Evolutionary conservation across 2,113 vertebrate species (phyloP).

Genomic region (Leptosomus discolor): DNA sequence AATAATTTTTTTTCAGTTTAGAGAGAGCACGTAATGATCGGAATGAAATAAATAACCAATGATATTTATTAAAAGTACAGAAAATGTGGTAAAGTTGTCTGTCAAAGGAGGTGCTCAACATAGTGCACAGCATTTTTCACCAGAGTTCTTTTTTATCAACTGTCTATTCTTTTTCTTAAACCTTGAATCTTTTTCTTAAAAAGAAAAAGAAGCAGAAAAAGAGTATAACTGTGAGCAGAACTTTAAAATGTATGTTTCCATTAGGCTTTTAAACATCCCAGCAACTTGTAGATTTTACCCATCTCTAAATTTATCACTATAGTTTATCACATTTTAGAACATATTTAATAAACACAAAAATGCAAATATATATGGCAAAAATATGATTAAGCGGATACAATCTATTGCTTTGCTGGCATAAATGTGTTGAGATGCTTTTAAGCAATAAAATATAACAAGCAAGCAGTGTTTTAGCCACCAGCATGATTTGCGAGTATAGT

Average conservation of each 20-base stretch:
- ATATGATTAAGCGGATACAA: background rate
- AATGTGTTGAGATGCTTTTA: background rate
- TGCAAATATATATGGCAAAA: background rate
- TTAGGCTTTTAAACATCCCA: background rate
- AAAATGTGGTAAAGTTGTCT: background rate
- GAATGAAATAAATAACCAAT: background rate
- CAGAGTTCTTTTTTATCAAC: background rate
- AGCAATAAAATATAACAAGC: background rate
- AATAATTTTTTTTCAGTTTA: background rate
- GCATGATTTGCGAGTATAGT: background rate
- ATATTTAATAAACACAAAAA: background rate
- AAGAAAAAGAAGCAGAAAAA: background rate
- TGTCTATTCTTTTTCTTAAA: background rate
- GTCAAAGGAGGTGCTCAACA: background rate
- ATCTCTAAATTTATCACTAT: background rate
- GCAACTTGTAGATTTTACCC: background rate
- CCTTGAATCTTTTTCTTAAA: background rate
- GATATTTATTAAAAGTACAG: background rate
- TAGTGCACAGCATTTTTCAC: background rate
- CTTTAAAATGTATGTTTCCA: background rate
- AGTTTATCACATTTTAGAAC: background rate
- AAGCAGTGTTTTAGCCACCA: background rate
- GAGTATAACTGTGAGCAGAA: background rate
- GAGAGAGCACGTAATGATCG: background rate
- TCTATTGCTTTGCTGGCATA: background rate